phyloP scores from a whole-genome alignment of 2,888 invertebrate species.

The Catocala fraxini region DNA sequence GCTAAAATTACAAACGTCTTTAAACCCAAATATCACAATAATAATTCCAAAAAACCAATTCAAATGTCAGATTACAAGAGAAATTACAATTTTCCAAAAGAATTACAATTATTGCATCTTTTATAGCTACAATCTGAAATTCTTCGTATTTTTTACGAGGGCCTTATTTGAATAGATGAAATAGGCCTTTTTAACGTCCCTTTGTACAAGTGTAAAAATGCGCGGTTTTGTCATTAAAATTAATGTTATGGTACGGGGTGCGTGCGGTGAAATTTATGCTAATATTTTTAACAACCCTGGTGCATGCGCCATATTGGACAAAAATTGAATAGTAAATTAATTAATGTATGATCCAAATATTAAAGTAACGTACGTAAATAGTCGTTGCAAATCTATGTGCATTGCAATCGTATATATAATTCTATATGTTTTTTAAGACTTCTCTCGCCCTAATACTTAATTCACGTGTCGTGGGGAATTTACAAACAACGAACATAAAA shows the following conservation, averaged over 20 bases:
- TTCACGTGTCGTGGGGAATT: no score
- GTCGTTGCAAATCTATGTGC: no score
- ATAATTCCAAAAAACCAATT: conserved; percentile 62
- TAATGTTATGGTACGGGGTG: conserved; percentile 75
- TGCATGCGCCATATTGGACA: background rate
- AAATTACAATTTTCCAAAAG: conserved; percentile 74
- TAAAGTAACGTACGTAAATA: no score
- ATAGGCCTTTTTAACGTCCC: conserved; percentile 65
- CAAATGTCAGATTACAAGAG: conserved; percentile 74
- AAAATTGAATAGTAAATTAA: no score
- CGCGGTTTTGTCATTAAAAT: conserved; percentile 80
- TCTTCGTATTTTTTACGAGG: conserved; percentile 74
- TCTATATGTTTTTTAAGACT: no score
- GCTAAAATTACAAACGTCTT: conserved; percentile 13
- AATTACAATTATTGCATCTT: conserved; percentile 75
- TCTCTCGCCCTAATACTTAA: no score
- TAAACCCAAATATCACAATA: conserved; percentile 6
- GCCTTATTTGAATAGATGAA: conserved; percentile 74
- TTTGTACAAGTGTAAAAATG: conserved; percentile 68
- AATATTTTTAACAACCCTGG: conserved; percentile 12
- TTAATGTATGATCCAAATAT: no score
- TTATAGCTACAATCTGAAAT: conserved; percentile 70
- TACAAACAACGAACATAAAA: no score
- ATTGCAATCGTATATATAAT: no score
- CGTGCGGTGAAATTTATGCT: conserved; percentile 26